Percentiles rank a stretch among this genome's conserved stretches.
Evolutionary conservation across 2,797 vertebrate species (phyloP).

Genomic region (Champsocephalus esox): DNA sequence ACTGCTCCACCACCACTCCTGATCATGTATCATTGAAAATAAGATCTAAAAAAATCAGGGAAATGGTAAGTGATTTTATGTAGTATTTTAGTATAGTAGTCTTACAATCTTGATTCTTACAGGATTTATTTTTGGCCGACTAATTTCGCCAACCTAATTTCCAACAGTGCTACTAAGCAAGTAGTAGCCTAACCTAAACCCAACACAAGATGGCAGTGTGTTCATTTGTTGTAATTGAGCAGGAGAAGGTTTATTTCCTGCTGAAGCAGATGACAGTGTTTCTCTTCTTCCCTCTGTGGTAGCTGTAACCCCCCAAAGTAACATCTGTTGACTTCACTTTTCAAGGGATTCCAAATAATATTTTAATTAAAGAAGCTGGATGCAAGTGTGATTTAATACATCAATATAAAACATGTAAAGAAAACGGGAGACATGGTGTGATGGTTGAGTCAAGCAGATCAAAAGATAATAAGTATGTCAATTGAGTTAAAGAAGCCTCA

Average conservation of each 20-base stretch:
- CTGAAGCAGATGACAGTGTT: background rate
- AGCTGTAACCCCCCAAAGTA: background rate
- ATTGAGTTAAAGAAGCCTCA: background rate
- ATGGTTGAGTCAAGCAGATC: background rate
- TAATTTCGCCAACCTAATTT: background rate
- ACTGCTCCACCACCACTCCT: too few species aligned
- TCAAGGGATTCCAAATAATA: too few species aligned
- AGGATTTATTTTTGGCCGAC: too few species aligned
- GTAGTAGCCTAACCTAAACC: background rate
- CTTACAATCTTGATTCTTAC: too few species aligned
- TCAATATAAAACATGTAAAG: too few species aligned
- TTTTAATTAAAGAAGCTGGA: background rate
- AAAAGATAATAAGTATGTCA: background rate
- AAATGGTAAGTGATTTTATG: too few species aligned
- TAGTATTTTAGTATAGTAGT: too few species aligned
- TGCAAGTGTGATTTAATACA: background rate
- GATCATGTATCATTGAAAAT: too few species aligned
- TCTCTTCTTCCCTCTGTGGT: background rate
- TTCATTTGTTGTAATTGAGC: background rate
- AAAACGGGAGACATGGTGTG: too few species aligned
- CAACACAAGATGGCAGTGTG: background rate
- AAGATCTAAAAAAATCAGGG: too few species aligned
- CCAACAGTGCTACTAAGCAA: background rate
- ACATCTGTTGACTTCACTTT: background rate
- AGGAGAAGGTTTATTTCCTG: background rate